A percentile compares a stretch with the other conserved stretches of the same genome.
Conservation (phyloP, 2,888 invertebrate species). For the Epinotia nisella region DNA sequence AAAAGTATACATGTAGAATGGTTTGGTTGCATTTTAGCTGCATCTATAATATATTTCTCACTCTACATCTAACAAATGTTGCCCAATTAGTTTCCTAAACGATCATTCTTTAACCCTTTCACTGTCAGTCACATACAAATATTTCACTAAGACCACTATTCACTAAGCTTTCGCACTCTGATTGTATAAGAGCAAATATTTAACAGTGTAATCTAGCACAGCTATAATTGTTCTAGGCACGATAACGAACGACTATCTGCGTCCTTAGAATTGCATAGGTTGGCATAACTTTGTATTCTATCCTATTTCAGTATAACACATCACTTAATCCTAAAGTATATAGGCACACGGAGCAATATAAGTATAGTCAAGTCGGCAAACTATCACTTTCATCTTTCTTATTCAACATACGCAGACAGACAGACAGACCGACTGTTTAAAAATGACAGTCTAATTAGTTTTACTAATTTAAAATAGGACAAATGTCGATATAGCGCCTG, state of each 20-base stretch:
- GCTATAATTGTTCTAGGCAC: conserved; percentile 1
- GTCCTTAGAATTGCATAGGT: background rate
- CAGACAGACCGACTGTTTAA: too few relatives aligned
- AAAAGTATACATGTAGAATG: background rate
- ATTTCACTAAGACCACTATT: background rate
- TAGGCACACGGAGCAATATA: conserved; percentile 20
- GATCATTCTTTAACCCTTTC: background rate
- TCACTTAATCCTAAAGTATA: conserved; percentile 9
- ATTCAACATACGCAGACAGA: too few relatives aligned
- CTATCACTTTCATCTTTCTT: background rate
- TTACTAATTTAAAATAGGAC: too few relatives aligned
- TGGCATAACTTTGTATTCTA: background rate
- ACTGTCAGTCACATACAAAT: background rate
- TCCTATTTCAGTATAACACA: background rate
- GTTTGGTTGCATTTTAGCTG: background rate
- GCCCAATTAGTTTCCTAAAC: too few relatives aligned
- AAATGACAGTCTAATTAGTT: too few relatives aligned
- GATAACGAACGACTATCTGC: background rate
- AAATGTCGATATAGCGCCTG: too few relatives aligned
- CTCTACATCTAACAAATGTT: too few relatives aligned
- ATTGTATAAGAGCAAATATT: background rate
- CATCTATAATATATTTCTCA: background rate
- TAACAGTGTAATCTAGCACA: background rate
- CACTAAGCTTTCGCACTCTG: background rate
- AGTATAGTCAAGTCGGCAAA: conserved; percentile 1